phyloP scores from a whole-genome alignment of 2,888 invertebrate genomes.

The Chloroclysta siterata region DNA sequence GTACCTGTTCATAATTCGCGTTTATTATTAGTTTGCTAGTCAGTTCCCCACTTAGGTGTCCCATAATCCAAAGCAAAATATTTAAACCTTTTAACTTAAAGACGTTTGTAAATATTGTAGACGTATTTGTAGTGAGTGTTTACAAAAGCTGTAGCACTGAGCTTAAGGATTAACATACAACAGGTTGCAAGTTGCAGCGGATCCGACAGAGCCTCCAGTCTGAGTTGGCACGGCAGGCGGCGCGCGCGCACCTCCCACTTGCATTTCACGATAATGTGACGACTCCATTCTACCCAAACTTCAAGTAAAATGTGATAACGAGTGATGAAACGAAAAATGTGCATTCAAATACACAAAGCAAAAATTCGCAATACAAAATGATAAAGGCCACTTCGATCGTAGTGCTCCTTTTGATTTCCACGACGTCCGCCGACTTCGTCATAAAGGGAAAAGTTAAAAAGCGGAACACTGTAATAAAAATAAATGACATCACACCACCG shows the following conservation, averaged over 20 bases:
- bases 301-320: constrained; percentile 22
- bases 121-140: constrained; percentile 62
- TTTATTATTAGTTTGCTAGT: not conserved
- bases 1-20: not conserved
- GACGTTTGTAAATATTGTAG: constrained; percentile 44
- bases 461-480: constrained; percentile 76
- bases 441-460: constrained; percentile 77
- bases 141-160: constrained; percentile 67
- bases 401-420: constrained; percentile 57
- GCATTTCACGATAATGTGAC: constrained; percentile 45
- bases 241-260: constrained; percentile 71
- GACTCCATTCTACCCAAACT: constrained; percentile 30
- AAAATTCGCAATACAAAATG: constrained; percentile 56
- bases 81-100: constrained; percentile 42
- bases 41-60: constrained; percentile 17
- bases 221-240: constrained; percentile 69
- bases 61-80: constrained; percentile 33
- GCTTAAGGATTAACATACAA: constrained; percentile 74
- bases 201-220: constrained; percentile 78
- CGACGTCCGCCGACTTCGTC: constrained; percentile 63
- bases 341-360: constrained; percentile 36
- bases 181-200: constrained; percentile 74
- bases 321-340: constrained; percentile 40
- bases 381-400: constrained; percentile 52
- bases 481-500: constrained; percentile 64